A percentile compares a stretch with the other conserved stretches of the same genome.
phyloP scores from a whole-genome alignment of 2,797 vertebrate genomes.

The Caiman crocodilus region DNA sequence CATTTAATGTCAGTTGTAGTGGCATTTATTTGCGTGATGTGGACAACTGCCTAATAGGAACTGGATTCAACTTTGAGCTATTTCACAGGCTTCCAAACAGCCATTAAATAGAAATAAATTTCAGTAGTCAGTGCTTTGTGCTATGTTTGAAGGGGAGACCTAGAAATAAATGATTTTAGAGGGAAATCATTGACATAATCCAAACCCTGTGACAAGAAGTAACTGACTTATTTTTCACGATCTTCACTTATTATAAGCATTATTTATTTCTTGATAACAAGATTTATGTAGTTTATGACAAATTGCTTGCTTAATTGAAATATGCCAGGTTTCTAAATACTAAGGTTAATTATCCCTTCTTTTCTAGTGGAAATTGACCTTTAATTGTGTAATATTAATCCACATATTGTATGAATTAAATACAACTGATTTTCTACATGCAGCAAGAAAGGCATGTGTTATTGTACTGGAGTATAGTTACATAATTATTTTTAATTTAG shows the following conservation, averaged over 20 bases:
- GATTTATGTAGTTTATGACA: constrained; percentile 68
- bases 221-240: constrained; percentile 39
- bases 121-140: neutral
- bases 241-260: constrained; percentile 49
- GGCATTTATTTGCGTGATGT: accelerated
- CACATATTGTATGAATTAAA: constrained; percentile 73
- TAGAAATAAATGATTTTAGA: constrained; percentile 19
- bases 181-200: constrained; percentile 16
- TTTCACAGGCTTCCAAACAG: neutral
- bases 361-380: constrained; percentile 72
- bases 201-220: constrained; percentile 8
- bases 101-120: neutral
- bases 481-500: constrained; percentile 87
- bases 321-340: constrained; percentile 56
- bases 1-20: neutral
- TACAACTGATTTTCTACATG: constrained; percentile 74
- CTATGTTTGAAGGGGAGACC: neutral
- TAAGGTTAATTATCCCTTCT: constrained; percentile 73
- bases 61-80: neutral
- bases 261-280: constrained; percentile 24
- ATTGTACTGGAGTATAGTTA: constrained; percentile 84
- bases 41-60: neutral
- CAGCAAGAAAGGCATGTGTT: constrained; percentile 76
- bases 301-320: constrained; percentile 72
- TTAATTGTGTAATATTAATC: constrained; percentile 78